These are phyloP conservation scores for Pterophyllum scalare DNA, from an alignment of 2,113 vertebrate genomes.

Conservation along the genomic window DNA sequence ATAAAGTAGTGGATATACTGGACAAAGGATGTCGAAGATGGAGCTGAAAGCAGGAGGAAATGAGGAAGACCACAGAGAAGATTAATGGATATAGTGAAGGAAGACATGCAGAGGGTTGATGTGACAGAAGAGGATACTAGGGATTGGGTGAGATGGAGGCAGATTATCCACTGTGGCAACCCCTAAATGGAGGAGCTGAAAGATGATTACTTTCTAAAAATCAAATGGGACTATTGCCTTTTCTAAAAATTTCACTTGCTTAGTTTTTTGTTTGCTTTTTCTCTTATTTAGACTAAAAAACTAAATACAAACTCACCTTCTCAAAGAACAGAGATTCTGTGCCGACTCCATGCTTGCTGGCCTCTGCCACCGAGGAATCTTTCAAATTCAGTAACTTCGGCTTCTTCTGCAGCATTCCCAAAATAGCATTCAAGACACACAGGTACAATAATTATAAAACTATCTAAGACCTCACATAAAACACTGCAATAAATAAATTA, in stretches of 20 bases:
- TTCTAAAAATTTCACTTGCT: no score
- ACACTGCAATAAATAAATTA: background rate
- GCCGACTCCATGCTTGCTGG: constrained; percentile 91
- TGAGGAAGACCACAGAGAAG: background rate
- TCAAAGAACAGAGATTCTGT: constrained; percentile 98
- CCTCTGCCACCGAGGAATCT: constrained; percentile 88
- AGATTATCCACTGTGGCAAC: no score
- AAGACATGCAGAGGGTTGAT: background rate
- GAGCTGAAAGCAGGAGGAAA: background rate
- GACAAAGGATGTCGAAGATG: background rate
- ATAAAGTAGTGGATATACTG: background rate
- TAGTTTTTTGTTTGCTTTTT: background rate
- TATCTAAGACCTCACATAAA: background rate
- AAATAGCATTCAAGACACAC: background rate
- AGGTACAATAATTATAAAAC: constrained; percentile 4
- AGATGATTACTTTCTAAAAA: no score
- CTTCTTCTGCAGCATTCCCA: constrained; percentile 88
- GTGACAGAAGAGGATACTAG: background rate
- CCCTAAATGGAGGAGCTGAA: no score
- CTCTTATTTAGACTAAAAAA: background rate
- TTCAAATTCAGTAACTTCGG: constrained; percentile 91
- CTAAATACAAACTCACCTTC: constrained; percentile 83
- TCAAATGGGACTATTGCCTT: no score
- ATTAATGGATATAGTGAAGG: background rate
- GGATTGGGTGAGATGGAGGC: background rate